These are phyloP conservation scores for Steinernema scapterisci DNA, from an alignment of 2,888 invertebrate species.

Conservation along the genomic window DNA sequence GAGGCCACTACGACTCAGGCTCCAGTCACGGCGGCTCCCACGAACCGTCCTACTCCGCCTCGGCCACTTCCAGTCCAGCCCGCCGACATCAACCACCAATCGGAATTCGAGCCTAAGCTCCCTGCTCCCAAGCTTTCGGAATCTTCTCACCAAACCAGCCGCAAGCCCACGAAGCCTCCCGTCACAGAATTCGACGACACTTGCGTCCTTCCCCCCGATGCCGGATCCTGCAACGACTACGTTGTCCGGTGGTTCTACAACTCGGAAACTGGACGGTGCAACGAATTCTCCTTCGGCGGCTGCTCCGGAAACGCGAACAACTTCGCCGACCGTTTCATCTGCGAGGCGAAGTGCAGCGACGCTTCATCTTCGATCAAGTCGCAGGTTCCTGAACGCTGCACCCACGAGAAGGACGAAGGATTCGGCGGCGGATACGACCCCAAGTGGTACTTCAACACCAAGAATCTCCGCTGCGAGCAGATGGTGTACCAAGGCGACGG, in stretches of 20 bases:
- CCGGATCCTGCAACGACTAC: conserved; percentile 61
- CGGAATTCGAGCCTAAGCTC: background rate
- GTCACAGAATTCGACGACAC: conserved; percentile 41
- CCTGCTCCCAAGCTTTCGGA: background rate
- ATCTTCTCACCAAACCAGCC: background rate
- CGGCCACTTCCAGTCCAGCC: background rate
- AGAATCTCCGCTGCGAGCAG: conserved; percentile 65
- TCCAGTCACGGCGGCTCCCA: background rate
- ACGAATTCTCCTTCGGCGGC: conserved; percentile 64
- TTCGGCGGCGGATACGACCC: conserved; percentile 62
- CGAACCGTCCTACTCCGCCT: background rate
- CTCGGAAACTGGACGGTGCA: conserved; percentile 57
- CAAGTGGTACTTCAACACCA: conserved; percentile 65
- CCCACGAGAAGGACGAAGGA: conserved; percentile 57
- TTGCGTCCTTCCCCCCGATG: conserved; percentile 58
- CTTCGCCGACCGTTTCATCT: conserved; percentile 49
- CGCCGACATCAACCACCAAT: background rate
- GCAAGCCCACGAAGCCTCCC: conserved; percentile 29
- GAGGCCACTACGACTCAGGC: conserved; percentile 17
- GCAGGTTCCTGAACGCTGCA: conserved; percentile 60
- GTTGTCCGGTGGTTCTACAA: conserved; percentile 64
- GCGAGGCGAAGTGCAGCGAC: conserved; percentile 41
- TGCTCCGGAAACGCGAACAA: conserved; percentile 66
- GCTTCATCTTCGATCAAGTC: conserved; percentile 43
- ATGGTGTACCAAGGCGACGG: conserved; percentile 64